Evolutionary conservation across 1,140 invertebrate species (phyloP).

Genomic region (Agraylea sexmaculata): DNA sequence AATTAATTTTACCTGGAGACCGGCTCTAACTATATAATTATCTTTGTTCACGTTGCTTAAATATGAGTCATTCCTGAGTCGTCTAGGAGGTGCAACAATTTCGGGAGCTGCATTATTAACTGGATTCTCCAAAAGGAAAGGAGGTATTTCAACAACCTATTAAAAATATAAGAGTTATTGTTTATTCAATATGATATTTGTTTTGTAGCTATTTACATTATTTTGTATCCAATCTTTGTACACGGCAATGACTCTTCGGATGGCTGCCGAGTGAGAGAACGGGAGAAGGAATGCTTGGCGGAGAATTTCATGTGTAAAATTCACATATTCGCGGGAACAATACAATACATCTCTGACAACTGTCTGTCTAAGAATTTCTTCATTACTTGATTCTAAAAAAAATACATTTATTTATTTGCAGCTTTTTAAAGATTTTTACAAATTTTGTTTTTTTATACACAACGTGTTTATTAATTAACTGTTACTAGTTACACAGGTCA

Average conservation of each 20-base stretch:
- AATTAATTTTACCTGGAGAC: constrained; percentile 46
- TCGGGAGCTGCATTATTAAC: constrained; percentile 32
- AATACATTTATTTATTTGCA: constrained; percentile 3
- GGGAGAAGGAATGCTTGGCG: constrained; percentile 86
- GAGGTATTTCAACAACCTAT: constrained; percentile 59
- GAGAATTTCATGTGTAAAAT: constrained; percentile 90
- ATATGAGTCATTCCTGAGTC: constrained; percentile 73
- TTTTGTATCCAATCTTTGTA: constrained; percentile 95
- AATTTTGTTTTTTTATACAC: background rate
- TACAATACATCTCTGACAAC: constrained; percentile 83
- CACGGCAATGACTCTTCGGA: constrained; percentile 80
- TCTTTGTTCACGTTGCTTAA: constrained; percentile 68
- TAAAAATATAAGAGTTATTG: constrained; percentile 5
- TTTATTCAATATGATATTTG: background rate
- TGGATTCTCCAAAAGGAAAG: constrained; percentile 67
- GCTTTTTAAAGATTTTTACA: background rate
- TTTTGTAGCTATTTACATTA: constrained; percentile 46
- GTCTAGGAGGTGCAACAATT: constrained; percentile 43
- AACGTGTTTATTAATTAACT: too few species aligned
- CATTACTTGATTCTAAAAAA: constrained; percentile 16
- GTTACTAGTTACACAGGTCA: too few species aligned
- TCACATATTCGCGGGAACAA: constrained; percentile 80
- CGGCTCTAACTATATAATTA: constrained; percentile 65
- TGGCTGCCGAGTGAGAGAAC: constrained; percentile 76
- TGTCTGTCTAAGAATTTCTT: constrained; percentile 32